Base-by-base conservation (phyloP, 92 coral and sea anemone species). In the Ricordea florida region DNA sequence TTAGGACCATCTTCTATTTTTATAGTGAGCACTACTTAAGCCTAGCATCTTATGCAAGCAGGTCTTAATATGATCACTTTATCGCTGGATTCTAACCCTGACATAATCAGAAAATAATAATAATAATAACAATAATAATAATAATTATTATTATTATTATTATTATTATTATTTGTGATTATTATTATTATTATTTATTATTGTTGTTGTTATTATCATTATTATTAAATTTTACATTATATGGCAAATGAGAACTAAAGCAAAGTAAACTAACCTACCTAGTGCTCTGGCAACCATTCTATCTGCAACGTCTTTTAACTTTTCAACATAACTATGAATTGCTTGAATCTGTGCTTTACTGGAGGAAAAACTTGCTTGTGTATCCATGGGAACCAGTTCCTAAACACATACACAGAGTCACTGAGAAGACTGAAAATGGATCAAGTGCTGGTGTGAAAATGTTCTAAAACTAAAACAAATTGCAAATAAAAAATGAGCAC, bases 341-440 rank as follows among this genome's bases (percentile, higher is more conserved):
- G 87, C 70, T 40, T 81, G 85, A 11, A 96, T 89, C 46, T 96
- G 99, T 45, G 87, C 82, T 62, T 83, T 79, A 30, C 97, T 93
- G 44, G 81, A 82, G 32, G 83, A 84, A 70, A 96, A 96, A 66
- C 92, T 87, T 34, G 86, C 73, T 51, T 96, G 97, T 0, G 89
- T 86, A 57, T 96, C 99, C 90, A 92, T 89, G 18, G 99, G 89
- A 28, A 96, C 97, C 24, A 96, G 74, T 0, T 96, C 99, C 99
- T 96, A 52, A 17, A 22, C 15, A 14, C n/a, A n/a, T n/a, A n/a
- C n/a, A n/a, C n/a, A n/a, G n/a, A n/a, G n/a, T n/a, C n/a, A n/a
- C n/a, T n/a, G n/a, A n/a, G n/a, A n/a, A n/a, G n/a, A n/a, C n/a
- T n/a, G n/a, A n/a, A n/a, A n/a, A n/a, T n/a, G n/a, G n/a, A n/a